Conservation (phyloP, 2,113 vertebrate genomes). For the Corythornis madagascariensis region DNA sequence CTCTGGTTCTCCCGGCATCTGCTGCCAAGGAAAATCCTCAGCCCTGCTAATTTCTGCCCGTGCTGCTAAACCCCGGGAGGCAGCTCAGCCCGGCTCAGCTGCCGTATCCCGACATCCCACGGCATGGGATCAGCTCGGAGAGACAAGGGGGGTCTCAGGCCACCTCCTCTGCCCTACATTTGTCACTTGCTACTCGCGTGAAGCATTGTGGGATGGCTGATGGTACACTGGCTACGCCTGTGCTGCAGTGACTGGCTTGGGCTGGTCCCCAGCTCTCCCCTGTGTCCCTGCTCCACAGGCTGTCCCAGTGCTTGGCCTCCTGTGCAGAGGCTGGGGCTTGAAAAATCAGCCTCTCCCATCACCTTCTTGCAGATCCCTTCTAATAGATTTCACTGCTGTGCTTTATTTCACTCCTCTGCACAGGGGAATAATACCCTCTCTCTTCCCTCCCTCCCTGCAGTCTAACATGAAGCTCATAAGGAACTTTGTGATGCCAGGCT, state of each 20-base stretch:
- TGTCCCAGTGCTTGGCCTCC: accelerated
- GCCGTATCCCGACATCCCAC: neutral
- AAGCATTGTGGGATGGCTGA: neutral
- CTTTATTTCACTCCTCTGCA: neutral
- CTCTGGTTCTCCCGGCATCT: neutral
- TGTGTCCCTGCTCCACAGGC: accelerated
- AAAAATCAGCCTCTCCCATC: neutral
- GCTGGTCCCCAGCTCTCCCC: neutral
- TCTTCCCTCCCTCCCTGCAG: neutral
- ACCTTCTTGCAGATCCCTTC: neutral
- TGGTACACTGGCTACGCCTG: accelerated
- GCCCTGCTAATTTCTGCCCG: neutral
- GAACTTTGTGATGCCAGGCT: neutral
- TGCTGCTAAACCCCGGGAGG: neutral
- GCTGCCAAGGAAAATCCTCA: neutral
- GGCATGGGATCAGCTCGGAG: neutral
- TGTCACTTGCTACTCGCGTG: neutral
- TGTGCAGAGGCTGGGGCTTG: neutral
- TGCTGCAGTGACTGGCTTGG: neutral
- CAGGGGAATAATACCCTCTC: neutral
- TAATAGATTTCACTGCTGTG: neutral
- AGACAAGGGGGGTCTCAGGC: accelerated
- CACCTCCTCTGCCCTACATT: slow-evolving; percentile 13
- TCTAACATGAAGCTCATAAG: neutral
- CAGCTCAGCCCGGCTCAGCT: slow-evolving; percentile 13